Evolutionary conservation across 1,140 invertebrate species (phyloP).

Genomic region (Pogonognathellus flavescens): DNA sequence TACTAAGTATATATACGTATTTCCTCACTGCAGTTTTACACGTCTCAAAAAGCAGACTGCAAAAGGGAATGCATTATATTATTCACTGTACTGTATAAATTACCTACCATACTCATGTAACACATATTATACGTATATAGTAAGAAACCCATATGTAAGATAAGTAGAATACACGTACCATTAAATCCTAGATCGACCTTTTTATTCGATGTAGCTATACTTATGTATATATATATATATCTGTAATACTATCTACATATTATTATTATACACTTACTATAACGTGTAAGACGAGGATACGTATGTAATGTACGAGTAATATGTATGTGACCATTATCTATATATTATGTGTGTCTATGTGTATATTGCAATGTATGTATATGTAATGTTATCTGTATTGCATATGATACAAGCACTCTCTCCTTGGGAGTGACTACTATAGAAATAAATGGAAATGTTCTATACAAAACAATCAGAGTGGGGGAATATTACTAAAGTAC

Average conservation of each 20-base stretch:
- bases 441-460: slow-evolving; percentile 36
- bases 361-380: neutral
- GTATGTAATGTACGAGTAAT: neutral
- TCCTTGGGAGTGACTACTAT: neutral
- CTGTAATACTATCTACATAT: neutral
- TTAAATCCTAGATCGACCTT: no score
- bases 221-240: neutral
- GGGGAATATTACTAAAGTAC: neutral
- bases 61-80: no score
- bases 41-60: no score
- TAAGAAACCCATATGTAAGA: no score
- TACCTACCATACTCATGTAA: no score
- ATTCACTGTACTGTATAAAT: no score
- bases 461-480: neutral
- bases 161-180: no score
- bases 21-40: no score
- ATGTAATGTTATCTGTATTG: neutral
- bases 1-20: no score
- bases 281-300: neutral
- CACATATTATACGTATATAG: no score
- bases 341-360: neutral
- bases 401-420: neutral
- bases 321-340: neutral
- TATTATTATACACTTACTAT: neutral
- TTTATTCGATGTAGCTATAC: neutral